Base-by-base conservation (phyloP, 1,140 invertebrate genomes). In the Hyphantria cunea region DNA sequence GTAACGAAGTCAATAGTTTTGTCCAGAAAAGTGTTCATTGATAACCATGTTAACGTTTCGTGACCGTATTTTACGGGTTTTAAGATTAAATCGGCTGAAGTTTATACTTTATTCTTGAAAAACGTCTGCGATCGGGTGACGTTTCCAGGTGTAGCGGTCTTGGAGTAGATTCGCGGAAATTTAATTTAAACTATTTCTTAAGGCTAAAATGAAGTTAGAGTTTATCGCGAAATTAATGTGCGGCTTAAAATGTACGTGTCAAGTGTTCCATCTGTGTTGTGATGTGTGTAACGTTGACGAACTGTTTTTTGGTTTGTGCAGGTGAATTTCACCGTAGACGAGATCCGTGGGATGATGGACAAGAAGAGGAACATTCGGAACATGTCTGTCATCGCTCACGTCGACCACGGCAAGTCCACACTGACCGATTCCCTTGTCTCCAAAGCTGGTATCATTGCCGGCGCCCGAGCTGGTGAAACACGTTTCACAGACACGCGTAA, bases 301-400 rank as follows among this genome's bases (percentile, higher is more conserved):
- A 54, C 64, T 71, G 56, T 76, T 80, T 75, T 76, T 62, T 82
- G 72, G 72, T 82, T 81, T 89, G 86, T 86, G 93, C 93, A 99
- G 99, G 99, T 99, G 94, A 99, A 99, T 95, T 99, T 99, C 92
- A 99, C 99, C 55, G 97, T 99, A 93, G 98, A 99, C 93, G 98
- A 99, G 94, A 99, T 99, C 93, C 97, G 99, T 94, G 92, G 82
- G 87, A 97, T 99, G 95, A 99, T 99, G 99, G 98, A 99, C 96
- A 98, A 98, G 90, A 99, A 99, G 94, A 94, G 93, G 92, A 99
- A 99, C 87, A 99, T 99, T 92, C 95, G 99, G 90, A 99, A 99
- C 93, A 99, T 99, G 99, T 99, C 99, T 88, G 99, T 99, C 91
- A 99, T 99, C 92, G 99, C 99, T 78, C 99, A 99, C 92, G 99